A percentile compares a stretch with the other conserved stretches of the same genome.
Evolutionary conservation across 1,140 invertebrate species (phyloP).

Genomic region (Brachionus angularis): DNA sequence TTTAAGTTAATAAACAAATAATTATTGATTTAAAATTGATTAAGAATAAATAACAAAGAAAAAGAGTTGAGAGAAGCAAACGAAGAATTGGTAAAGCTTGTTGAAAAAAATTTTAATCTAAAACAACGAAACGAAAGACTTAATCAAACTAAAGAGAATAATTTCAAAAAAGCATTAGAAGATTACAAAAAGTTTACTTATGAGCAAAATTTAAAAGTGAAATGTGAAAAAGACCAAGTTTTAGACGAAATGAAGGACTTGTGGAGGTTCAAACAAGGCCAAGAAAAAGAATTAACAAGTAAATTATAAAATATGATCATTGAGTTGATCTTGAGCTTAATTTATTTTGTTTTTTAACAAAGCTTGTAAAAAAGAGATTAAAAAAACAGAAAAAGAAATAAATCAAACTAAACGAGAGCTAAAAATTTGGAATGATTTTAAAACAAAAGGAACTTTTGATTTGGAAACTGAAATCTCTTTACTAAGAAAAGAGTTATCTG

Average conservation of each 20-base stretch:
- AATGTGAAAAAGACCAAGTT: slow-evolving; percentile 29
- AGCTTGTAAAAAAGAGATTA: slow-evolving; percentile 3
- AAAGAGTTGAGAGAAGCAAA: slow-evolving; percentile 27
- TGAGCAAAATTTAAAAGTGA: background rate
- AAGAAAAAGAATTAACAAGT: background rate
- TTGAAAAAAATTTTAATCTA: slow-evolving; percentile 24
- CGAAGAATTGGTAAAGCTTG: background rate
- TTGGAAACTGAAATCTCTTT: slow-evolving; percentile 22
- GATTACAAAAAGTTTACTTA: slow-evolving; percentile 36
- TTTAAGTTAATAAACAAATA: no score
- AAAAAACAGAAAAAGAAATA: slow-evolving; percentile 29
- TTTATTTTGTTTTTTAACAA: no score
- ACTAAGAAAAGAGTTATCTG: slow-evolving; percentile 33
- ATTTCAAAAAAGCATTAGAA: slow-evolving; percentile 10
- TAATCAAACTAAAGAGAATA: slow-evolving; percentile 11
- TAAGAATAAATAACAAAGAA: background rate
- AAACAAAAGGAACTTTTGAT: background rate
- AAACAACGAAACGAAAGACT: slow-evolving; percentile 30
- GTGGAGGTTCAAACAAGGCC: slow-evolving; percentile 6
- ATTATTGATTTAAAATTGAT: background rate
- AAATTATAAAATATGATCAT: no score
- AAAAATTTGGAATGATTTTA: slow-evolving; percentile 23
- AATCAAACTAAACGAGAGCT: background rate
- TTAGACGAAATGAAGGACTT: background rate
- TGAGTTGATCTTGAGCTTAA: no score